Conservation (phyloP, 2,888 invertebrate genomes). For the Metopia argyrocephala region DNA sequence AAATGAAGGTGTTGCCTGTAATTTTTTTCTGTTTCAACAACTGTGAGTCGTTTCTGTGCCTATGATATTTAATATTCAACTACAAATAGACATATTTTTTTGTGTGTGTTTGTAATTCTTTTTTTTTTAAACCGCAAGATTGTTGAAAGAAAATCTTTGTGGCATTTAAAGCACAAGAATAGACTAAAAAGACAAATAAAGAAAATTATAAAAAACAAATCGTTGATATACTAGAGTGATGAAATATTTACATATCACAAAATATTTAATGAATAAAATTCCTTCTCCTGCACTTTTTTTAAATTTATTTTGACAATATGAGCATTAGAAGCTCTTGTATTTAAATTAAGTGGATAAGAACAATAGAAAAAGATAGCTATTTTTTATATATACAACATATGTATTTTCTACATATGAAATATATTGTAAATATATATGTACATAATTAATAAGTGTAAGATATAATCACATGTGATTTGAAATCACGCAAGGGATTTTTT, state of each 20-base stretch:
- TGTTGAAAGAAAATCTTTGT: conserved; percentile 9
- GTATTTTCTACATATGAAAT: too few species aligned
- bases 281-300: not conserved
- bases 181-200: conserved; percentile 8
- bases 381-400: too few species aligned
- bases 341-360: too few species aligned
- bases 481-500: too few species aligned
- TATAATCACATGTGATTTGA: too few species aligned
- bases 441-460: too few species aligned
- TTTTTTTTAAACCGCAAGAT: conserved; percentile 33
- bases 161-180: conserved; percentile 15
- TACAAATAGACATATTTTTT: not conserved
- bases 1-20: conserved; percentile 38
- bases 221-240: conserved; percentile 17
- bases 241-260: conserved; percentile 44
- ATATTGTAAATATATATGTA: too few species aligned
- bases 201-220: not conserved
- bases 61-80: not conserved
- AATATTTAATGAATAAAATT: conserved; percentile 23
- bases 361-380: too few species aligned
- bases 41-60: not conserved
- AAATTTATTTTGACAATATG: not conserved
- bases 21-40: too few species aligned
- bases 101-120: too few species aligned
- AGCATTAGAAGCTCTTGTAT: not conserved